Conservation (phyloP, 1,140 invertebrate genomes). For the Himalopsyche phryganea region DNA sequence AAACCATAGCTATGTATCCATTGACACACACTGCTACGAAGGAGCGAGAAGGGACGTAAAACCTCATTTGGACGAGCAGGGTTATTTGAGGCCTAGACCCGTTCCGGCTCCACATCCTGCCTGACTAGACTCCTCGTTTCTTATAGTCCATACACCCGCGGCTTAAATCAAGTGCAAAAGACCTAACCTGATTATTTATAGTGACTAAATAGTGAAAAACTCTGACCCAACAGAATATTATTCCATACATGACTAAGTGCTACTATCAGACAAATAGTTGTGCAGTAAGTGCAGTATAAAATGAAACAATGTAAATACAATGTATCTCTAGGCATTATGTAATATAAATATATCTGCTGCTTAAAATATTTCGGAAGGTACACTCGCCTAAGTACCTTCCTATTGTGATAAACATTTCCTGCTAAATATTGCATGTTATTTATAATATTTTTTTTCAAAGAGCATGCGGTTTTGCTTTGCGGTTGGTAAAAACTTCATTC, state of each 20-base stretch:
- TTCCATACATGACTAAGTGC: too few relatives aligned
- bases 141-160: not conserved
- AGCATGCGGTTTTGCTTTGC: too few relatives aligned
- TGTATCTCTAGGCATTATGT: not conserved
- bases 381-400: too few relatives aligned
- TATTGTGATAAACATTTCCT: too few relatives aligned
- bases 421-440: too few relatives aligned
- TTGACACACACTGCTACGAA: conserved; percentile 52
- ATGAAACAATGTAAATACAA: not conserved
- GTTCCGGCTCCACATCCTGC: conserved; percentile 28
- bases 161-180: not conserved
- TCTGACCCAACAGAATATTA: too few relatives aligned
- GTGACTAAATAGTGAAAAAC: too few relatives aligned
- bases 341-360: not conserved
- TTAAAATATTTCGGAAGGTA: not conserved
- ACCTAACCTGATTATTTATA: too few relatives aligned
- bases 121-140: not conserved
- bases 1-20: conserved; percentile 52
- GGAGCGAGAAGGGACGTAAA: conserved; percentile 40
- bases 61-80: conserved; percentile 48
- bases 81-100: conserved; percentile 51
- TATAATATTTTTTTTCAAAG: too few relatives aligned
- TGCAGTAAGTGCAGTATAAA: not conserved
- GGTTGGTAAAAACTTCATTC: too few relatives aligned
- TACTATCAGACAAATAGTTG: too few relatives aligned